These are phyloP conservation scores for Ephestia elutella DNA, from an alignment of 1,140 invertebrate genomes.

Conservation along the genomic window DNA sequence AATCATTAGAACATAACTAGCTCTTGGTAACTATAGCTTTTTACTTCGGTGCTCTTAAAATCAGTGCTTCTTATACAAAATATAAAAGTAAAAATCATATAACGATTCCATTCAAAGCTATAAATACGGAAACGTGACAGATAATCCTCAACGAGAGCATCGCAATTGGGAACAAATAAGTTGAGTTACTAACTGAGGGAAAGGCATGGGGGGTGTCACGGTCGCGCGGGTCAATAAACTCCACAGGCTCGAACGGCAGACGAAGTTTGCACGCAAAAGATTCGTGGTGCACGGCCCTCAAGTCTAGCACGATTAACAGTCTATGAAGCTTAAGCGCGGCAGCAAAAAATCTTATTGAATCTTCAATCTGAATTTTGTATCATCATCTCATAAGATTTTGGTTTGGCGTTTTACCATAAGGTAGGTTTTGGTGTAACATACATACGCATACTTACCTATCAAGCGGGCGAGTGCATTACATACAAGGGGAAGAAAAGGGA, in stretches of 20 bases:
- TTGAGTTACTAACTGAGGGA: conserved; percentile 17
- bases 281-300: conserved; percentile 9
- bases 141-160: conserved; percentile 16
- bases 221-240: conserved; percentile 58
- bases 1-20: no score
- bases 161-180: conserved; percentile 31
- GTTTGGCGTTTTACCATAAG: no score
- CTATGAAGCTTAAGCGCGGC: conserved; percentile 8
- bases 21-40: no score
- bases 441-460: no score
- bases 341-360: not conserved
- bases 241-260: conserved; percentile 33
- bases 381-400: no score
- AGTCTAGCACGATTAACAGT: conserved; percentile 6
- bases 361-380: not conserved
- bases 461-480: no score
- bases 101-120: no score
- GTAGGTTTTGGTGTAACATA: no score
- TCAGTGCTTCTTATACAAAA: no score
- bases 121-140: no score
- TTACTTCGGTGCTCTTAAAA: not conserved
- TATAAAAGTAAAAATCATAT: no score
- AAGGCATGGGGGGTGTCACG: conserved; percentile 44
- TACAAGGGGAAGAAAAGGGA: no score
- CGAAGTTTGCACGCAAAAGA: conserved; percentile 4